phyloP scores from a whole-genome alignment of 2,113 vertebrate genomes.

The Silurus meridionalis region DNA sequence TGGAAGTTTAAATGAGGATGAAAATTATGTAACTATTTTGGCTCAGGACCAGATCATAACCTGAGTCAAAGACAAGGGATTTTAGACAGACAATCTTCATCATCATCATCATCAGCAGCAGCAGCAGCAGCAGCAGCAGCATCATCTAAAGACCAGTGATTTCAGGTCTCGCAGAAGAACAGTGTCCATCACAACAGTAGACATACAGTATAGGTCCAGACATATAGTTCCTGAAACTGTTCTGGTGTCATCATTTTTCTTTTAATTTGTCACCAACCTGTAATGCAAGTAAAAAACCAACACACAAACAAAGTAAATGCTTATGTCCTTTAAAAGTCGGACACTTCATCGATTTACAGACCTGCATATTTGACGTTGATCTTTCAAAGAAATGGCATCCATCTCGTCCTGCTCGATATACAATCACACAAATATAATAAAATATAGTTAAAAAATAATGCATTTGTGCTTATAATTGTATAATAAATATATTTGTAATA shows the following conservation, averaged over 20 bases:
- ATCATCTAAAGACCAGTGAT: too few relatives aligned
- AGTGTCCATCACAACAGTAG: too few relatives aligned
- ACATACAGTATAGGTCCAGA: too few relatives aligned
- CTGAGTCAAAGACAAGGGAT: too few relatives aligned
- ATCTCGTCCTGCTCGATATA: constrained; percentile 69
- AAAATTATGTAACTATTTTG: not conserved
- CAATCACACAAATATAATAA: constrained; percentile 55
- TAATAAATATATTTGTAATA: not conserved
- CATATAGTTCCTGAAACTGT: not conserved
- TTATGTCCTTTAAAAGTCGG: not conserved
- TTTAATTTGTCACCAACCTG: not conserved
- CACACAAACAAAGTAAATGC: not conserved
- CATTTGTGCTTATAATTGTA: too few relatives aligned
- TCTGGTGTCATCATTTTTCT: not conserved
- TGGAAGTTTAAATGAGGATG: not conserved
- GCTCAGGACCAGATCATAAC: too few relatives aligned
- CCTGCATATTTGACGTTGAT: constrained; percentile 72
- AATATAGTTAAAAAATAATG: too few relatives aligned
- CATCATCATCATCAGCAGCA: too few relatives aligned
- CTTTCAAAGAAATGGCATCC: constrained; percentile 69
- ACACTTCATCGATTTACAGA: constrained; percentile 59
- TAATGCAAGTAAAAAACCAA: not conserved
- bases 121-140: too few relatives aligned
- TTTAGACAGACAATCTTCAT: too few relatives aligned
- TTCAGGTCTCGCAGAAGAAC: too few relatives aligned